Evolutionary conservation across 2,113 vertebrate species (phyloP).

Genomic region (human (Homo sapiens)): GRCh38 chrX:20789001-20789500

Average conservation of each 20-base stretch:
- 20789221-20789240: neutral
- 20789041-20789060: neutral
- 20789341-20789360: neutral
- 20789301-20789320: neutral
- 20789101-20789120: neutral
- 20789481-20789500: neutral
- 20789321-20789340: neutral
- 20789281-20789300: neutral
- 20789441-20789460: neutral
- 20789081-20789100: neutral
- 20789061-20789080: neutral
- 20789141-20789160: neutral
- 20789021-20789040: neutral
- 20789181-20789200: neutral
- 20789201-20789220: constrained; percentile 16
- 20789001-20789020: neutral
- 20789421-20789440: neutral
- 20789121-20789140: constrained; percentile 19
- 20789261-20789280: constrained; percentile 4
- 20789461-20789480: neutral
- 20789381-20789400: neutral
- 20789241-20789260: neutral
- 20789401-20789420: neutral
- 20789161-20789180: neutral
- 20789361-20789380: neutral